Percentiles rank a stretch among this genome's conserved stretches.
Evolutionary conservation across 2,797 vertebrate species (phyloP).

Genomic region (Manis javanica): DNA sequence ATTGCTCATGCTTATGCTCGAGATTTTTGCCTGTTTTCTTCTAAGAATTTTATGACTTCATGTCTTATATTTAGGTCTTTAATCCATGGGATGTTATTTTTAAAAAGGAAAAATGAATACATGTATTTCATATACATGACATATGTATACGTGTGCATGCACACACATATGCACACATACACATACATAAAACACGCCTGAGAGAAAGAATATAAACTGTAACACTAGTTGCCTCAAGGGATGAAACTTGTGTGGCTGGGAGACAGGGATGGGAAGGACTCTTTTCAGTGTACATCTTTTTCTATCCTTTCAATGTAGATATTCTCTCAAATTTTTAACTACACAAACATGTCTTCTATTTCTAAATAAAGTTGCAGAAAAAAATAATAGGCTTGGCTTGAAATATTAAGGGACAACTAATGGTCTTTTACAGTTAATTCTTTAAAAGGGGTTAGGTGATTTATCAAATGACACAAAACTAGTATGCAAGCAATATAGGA

Average conservation of each 20-base stretch:
- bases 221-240: not conserved
- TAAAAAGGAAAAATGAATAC: not conserved
- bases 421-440: conserved; percentile 3
- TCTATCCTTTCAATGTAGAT: not conserved
- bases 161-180: not conserved
- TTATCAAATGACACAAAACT: not conserved
- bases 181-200: not conserved
- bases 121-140: not conserved
- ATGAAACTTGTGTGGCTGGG: not conserved
- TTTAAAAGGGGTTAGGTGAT: not conserved
- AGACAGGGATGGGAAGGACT: not conserved
- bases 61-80: no score
- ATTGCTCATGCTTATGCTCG: no score
- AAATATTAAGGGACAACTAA: not conserved
- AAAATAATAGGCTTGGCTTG: not conserved
- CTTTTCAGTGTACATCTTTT: not conserved
- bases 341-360: not conserved
- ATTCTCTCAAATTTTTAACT: conserved; percentile 23
- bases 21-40: no score
- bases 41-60: no score
- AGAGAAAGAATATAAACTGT: not conserved
- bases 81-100: not conserved
- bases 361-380: not conserved
- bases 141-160: not conserved
- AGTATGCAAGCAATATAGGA: not conserved